Evolutionary conservation across 2,888 invertebrate species (phyloP), one percentile per base, ranked within the genome.

Genomic region (Halocaridina rubra): DNA sequence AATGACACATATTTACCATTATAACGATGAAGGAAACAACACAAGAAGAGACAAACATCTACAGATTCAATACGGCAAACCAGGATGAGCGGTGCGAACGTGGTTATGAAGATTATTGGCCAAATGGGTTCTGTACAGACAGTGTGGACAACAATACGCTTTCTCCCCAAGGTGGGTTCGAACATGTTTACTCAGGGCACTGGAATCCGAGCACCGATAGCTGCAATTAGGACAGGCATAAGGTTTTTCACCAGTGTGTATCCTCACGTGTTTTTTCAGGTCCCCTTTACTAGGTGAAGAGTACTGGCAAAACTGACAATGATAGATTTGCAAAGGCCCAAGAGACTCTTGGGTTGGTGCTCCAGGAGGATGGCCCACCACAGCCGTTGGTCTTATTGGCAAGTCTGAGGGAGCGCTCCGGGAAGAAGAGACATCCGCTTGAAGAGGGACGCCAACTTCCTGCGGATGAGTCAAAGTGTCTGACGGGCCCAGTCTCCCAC

Each of bases 151-250:
- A 7, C 53, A 77, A 30, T 86, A 82, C 1, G 81, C 75, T 24
- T 77, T 74, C 29, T 79, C 75, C 29, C 82, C 86, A 0, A 74
- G 74, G 76, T 86, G 86, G 7, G 78, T 86, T 27, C 86, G 59
- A 5, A 86, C 80, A 22, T 86, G 86, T 46, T 86, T 86, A 29
- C 82, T 81, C 19, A 86, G 67, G 53, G 86, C 81, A 29, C 86
- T 86, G 5, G 82, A 82, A 53, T 86, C 86, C 4, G 86, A 86
- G 76, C 86, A 86, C 2, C 86, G 76, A 39, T 82, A 86, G 61
- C 30, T 59, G 27, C 86, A 86, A 46, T 82, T 79, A 5, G 82
- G 81, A 33, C 86, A 86, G n/a, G 57, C 72, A 33, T 86, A 86
- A 16, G 84, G 84, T 33, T 84, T 84, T 67, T 84, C 84, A 22